Conservation (phyloP, 1,140 invertebrate species). For the Mizuhopecten yessoensis region DNA sequence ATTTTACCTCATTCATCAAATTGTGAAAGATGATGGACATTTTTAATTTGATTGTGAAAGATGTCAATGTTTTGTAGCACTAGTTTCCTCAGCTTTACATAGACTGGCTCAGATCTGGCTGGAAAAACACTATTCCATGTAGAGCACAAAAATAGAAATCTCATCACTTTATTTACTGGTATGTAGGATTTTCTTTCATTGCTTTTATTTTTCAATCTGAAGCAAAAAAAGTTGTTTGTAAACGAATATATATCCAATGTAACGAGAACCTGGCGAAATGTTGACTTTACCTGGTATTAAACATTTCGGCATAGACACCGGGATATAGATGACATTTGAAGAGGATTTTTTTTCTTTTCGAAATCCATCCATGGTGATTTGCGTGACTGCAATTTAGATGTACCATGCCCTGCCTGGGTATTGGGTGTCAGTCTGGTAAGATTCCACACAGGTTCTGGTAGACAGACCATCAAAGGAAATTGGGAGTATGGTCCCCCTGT, state of each 20-base stretch:
- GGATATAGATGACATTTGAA: background rate
- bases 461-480: background rate
- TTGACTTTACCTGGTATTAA: background rate
- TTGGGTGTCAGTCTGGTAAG: slow-evolving; percentile 15
- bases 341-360: background rate
- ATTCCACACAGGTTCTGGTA: background rate
- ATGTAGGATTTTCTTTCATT: background rate
- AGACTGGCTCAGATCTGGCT: background rate
- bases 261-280: background rate
- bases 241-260: background rate
- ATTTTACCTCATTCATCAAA: too few species aligned
- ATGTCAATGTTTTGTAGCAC: too few species aligned
- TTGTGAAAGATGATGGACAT: too few species aligned
- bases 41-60: too few species aligned
- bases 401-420: background rate
- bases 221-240: background rate
- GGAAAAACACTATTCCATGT: too few species aligned
- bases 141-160: too few species aligned
- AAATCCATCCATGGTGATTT: background rate
- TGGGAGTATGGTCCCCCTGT: background rate
- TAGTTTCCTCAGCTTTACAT: background rate
- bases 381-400: background rate
- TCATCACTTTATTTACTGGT: background rate
- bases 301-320: background rate
- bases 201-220: background rate